These are phyloP conservation scores for Choristoneura rosaceana DNA, from an alignment of 2,888 invertebrate genomes.

Conservation along the genomic window DNA sequence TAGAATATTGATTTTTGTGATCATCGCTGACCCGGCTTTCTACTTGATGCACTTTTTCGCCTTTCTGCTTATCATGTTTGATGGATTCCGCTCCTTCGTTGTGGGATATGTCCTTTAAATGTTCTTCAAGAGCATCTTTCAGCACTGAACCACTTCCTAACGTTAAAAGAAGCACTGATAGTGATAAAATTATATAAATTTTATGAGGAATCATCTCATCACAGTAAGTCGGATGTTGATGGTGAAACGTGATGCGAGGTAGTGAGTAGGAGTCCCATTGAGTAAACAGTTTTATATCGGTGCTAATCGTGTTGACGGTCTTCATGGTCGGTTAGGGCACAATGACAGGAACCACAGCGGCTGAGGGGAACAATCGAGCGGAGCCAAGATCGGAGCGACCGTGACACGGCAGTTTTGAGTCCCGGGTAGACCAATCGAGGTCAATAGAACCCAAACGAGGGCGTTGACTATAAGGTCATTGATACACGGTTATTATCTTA, in stretches of 20 bases:
- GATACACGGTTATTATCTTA: slow-evolving; percentile 37
- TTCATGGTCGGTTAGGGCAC: slow-evolving; percentile 79
- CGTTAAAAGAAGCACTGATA: slow-evolving; percentile 64
- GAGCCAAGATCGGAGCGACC: slow-evolving; percentile 62
- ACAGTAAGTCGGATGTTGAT: slow-evolving; percentile 56
- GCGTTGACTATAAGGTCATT: slow-evolving; percentile 64
- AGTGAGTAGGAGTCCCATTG: slow-evolving; percentile 66
- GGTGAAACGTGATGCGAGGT: slow-evolving; percentile 52
- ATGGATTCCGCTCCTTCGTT: slow-evolving; percentile 73
- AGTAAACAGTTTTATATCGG: slow-evolving; percentile 78
- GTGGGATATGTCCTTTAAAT: slow-evolving; percentile 76
- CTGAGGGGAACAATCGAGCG: slow-evolving; percentile 70
- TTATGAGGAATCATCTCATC: slow-evolving; percentile 72
- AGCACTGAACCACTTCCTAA: slow-evolving; percentile 65
- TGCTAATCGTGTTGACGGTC: slow-evolving; percentile 67
- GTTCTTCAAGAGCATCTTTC: slow-evolving; percentile 80
- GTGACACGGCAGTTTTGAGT: slow-evolving; percentile 74
- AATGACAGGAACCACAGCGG: slow-evolving; percentile 82
- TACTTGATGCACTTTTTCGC: slow-evolving; percentile 77
- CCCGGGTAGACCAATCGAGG: slow-evolving; percentile 66
- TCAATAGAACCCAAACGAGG: slow-evolving; percentile 64
- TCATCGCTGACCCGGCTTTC: slow-evolving; percentile 74
- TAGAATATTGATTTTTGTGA: slow-evolving; percentile 76
- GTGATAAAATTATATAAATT: slow-evolving; percentile 55
- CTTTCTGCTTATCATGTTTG: slow-evolving; percentile 77